phyloP scores from a whole-genome alignment of 2,888 invertebrate species.

The Euproctis similis region DNA sequence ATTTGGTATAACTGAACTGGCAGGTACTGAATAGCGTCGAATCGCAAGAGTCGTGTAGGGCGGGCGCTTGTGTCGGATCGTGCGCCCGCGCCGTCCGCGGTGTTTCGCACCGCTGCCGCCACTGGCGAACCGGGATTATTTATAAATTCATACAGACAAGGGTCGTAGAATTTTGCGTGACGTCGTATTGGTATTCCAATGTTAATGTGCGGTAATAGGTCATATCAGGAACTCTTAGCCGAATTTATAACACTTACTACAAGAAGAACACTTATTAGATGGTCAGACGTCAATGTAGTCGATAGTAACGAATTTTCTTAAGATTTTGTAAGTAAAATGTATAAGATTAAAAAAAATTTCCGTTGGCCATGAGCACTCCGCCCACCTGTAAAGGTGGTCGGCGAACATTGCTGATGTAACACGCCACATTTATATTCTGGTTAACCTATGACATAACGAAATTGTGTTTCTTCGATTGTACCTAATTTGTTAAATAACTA shows the following conservation, averaged over 20 bases:
- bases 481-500: too few species aligned
- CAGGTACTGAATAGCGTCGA: constrained; percentile 14
- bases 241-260: too few species aligned
- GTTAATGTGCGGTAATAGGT: constrained; percentile 52
- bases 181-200: constrained; percentile 51
- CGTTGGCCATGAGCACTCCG: constrained; percentile 45
- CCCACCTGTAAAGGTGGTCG: constrained; percentile 65
- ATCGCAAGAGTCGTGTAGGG: constrained; percentile 59
- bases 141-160: constrained; percentile 73
- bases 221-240: constrained; percentile 47
- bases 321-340: constrained; percentile 35
- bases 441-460: constrained; percentile 32
- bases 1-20: constrained; percentile 1
- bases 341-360: constrained; percentile 32
- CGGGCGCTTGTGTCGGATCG: constrained; percentile 49
- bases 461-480: too few species aligned
- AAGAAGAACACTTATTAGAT: constrained; percentile 2
- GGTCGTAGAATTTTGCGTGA: constrained; percentile 72
- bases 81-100: constrained; percentile 77
- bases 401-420: constrained; percentile 40
- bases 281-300: constrained; percentile 9
- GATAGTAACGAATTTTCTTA: constrained; percentile 18
- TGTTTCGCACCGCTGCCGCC: constrained; percentile 70
- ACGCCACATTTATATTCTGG: constrained; percentile 33
- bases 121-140: constrained; percentile 72